phyloP scores from a whole-genome alignment of 2,113 vertebrate genomes.

The Rhabdornis inornatus region DNA sequence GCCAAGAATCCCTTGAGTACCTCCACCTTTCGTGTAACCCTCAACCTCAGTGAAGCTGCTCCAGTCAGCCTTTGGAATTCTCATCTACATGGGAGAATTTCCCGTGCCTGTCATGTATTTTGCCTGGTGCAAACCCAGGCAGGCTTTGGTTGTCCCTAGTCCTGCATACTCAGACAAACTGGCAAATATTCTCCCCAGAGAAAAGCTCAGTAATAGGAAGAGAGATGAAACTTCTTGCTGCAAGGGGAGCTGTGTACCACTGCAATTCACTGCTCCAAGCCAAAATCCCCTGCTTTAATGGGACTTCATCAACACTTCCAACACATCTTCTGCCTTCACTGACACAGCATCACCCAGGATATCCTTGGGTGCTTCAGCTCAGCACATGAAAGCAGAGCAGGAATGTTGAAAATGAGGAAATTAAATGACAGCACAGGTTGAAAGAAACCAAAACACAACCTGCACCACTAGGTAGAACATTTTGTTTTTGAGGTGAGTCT shows the following conservation, averaged over 20 bases:
- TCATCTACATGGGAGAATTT: neutral
- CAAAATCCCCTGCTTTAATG: neutral
- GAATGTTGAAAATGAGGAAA: neutral
- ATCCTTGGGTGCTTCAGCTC: neutral
- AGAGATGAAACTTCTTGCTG: neutral
- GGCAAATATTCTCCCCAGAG: neutral
- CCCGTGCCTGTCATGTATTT: neutral
- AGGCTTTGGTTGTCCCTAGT: neutral
- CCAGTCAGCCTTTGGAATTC: neutral
- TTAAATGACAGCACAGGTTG: neutral
- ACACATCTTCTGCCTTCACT: neutral
- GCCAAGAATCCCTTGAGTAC: neutral
- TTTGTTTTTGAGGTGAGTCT: neutral
- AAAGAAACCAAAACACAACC: neutral
- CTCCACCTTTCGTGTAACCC: neutral
- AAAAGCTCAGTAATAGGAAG: neutral
- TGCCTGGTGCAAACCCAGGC: neutral
- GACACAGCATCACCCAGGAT: neutral
- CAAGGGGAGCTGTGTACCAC: neutral
- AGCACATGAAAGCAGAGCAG: neutral
- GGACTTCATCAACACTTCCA: neutral
- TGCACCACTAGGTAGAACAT: neutral
- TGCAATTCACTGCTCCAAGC: neutral
- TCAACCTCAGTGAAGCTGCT: neutral
- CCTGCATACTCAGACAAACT: neutral